Evolutionary conservation across 2,113 vertebrate species (phyloP).

Genomic region (Rhea americana): DNA sequence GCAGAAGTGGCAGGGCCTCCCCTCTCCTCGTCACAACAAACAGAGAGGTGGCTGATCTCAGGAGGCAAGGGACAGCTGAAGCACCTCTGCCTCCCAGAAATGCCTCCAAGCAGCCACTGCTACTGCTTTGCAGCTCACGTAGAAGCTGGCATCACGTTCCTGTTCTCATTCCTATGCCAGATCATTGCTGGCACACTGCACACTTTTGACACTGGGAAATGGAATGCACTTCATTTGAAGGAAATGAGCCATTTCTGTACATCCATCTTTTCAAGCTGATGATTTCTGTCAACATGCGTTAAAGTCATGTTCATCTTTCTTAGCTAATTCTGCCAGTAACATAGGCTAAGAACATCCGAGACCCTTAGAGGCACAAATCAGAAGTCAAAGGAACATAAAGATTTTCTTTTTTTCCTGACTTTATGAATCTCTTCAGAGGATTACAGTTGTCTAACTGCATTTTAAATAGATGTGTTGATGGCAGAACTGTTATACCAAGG

Average conservation of each 20-base stretch:
- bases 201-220: background rate
- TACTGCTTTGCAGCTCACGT: background rate
- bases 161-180: background rate
- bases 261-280: background rate
- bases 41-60: background rate
- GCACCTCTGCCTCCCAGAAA: background rate
- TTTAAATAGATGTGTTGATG: background rate
- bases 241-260: background rate
- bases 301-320: background rate
- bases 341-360: background rate
- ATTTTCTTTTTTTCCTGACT: background rate
- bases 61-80: fast-evolving
- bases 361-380: background rate
- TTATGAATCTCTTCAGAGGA: background rate
- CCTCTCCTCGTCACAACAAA: background rate
- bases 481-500: background rate
- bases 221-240: background rate
- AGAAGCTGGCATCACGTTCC: background rate
- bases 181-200: background rate
- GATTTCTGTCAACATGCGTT: background rate
- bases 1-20: background rate
- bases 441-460: background rate
- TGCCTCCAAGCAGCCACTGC: background rate
- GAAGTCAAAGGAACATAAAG: constrained; percentile 8
- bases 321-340: background rate